Percentiles rank a stretch among this genome's conserved stretches.
Evolutionary conservation across 2,888 invertebrate species (phyloP).

Genomic region (Morinoia aosen): DNA sequence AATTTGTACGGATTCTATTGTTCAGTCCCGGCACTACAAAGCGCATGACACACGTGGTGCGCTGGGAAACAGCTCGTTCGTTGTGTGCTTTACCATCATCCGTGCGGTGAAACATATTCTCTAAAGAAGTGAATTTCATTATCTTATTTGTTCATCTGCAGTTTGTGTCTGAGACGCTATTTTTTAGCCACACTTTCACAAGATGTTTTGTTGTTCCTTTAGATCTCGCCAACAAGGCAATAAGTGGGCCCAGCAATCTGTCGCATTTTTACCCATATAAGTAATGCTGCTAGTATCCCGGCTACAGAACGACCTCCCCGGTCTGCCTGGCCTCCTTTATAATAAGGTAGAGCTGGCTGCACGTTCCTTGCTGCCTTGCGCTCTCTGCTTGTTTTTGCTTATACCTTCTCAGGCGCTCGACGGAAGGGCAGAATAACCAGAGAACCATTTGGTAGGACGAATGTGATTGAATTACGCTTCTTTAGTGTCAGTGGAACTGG

Average conservation of each 20-base stretch:
- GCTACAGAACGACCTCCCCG: background rate
- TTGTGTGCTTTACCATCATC: too few species aligned
- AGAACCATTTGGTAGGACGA: background rate
- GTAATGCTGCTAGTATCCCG: background rate
- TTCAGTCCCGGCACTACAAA: background rate
- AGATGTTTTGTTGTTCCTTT: background rate
- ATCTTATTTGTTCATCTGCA: background rate
- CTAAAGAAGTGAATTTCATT: background rate
- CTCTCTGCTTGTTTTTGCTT: background rate
- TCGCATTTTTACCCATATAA: background rate
- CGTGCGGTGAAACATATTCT: background rate
- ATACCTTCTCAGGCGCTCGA: background rate
- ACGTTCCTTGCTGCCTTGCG: background rate
- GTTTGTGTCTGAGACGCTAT: background rate
- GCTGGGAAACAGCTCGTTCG: background rate
- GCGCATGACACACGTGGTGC: background rate
- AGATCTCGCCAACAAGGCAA: background rate
- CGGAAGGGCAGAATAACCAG: background rate
- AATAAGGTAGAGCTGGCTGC: background rate
- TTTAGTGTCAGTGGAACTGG: background rate
- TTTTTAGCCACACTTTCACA: background rate
- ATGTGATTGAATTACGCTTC: background rate
- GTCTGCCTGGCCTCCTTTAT: background rate
- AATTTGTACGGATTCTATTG: background rate
- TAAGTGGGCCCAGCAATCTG: too few species aligned